A percentile compares a stretch with the other conserved stretches of the same genome.
Evolutionary conservation across 1,140 invertebrate species (phyloP).

Genomic region (Hylaeus anthracinus): DNA sequence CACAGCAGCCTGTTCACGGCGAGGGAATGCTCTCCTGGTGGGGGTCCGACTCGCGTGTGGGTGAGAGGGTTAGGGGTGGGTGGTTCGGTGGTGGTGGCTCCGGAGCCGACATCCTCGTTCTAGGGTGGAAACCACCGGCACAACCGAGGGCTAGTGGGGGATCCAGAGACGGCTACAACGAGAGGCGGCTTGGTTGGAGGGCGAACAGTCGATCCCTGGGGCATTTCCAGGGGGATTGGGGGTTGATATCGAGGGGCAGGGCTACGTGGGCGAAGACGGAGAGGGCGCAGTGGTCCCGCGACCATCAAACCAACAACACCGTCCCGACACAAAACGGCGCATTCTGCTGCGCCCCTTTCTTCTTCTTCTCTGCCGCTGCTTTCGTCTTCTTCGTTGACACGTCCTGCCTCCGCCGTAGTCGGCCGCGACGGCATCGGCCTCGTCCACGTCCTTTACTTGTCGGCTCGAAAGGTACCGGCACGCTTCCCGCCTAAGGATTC

Average conservation of each 20-base stretch:
- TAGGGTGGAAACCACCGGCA: conserved; percentile 31
- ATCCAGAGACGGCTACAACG: conserved; percentile 48
- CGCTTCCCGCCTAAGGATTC: neutral
- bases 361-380: conserved; percentile 48
- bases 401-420: conserved; percentile 34
- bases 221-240: conserved; percentile 58
- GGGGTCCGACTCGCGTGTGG: neutral
- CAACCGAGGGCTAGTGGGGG: conserved; percentile 41
- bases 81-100: conserved; percentile 18
- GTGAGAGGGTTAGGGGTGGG: neutral
- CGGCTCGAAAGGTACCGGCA: neutral
- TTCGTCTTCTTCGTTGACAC: conserved; percentile 44
- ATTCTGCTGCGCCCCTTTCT: conserved; percentile 57
- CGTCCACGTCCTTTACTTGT: conserved; percentile 7
- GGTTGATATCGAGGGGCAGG: conserved; percentile 75
- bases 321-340: conserved; percentile 63
- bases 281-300: conserved; percentile 81
- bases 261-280: conserved; percentile 75
- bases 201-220: conserved; percentile 64
- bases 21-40: conserved; percentile 25
- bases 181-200: conserved; percentile 42
- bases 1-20: conserved; percentile 33
- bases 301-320: conserved; percentile 80
- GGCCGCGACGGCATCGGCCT: conserved; percentile 20
- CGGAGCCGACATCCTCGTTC: conserved; percentile 39